Base-by-base conservation (phyloP, 2,888 invertebrate genomes). In the Ennomos quercinarius region DNA sequence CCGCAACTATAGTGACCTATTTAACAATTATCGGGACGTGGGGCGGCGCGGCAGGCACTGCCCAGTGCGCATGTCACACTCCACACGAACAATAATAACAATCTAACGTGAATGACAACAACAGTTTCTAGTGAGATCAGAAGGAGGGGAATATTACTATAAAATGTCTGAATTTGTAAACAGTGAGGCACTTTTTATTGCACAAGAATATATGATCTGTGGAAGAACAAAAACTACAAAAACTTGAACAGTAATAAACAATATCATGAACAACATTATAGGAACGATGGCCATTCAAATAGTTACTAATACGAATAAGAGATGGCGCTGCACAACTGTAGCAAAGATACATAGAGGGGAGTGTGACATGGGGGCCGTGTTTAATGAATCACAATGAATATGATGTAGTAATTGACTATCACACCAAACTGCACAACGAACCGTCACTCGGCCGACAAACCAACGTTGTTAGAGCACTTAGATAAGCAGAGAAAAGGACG, bases 371-470 rank as follows among this genome's bases (percentile, higher is more conserved):
- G 75, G 67, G 77, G 74, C 53, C 45, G 69, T 74, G 58, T 61
- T 66, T 43, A 65, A 43, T 63, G 63, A 66, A 65, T 58, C 57
- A 66, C 64, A 71, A 73, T 77, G 70, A 80, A 78, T 83, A 85
- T 83, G 81, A 84, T 82, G 84, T 84, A 91, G 87, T 91, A 91
- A 91, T 91, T 91, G 91, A 91, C 91, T 86, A 88, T 85, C 82
- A 83, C 78, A 76, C 77, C 80, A 77, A 74, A 76, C 78, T 73
- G 77, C 75, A 73, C 73, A 71, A 73, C 63, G 54, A 63, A 65
- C 49, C 67, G 49, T 62, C 69, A 68, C 70, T 53, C 57, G 55
- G 54, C 56, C 62, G 52, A 61, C 58, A 52, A 63, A 62, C 61
- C 68, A 67, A 60, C 48, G 57, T 65, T 57, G 48, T 60, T 65